Base-by-base conservation (phyloP, 2,888 invertebrate genomes). In the Drosophila cognata region DNA sequence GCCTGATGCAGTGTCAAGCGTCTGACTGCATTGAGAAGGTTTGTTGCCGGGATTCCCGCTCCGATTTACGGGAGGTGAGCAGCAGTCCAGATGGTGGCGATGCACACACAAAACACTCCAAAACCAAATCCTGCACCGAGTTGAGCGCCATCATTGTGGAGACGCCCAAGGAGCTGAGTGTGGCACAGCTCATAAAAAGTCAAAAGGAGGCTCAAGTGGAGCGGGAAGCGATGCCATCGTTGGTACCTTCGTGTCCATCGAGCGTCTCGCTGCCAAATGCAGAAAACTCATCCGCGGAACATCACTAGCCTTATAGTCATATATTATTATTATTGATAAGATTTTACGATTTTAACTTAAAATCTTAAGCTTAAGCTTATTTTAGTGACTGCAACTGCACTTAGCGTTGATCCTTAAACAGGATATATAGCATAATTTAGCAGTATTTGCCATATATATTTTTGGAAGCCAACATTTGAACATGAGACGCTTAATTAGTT, bases 1-100 rank as follows among this genome's bases (percentile, higher is more conserved):
- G 92, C 46, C 81, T 92, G 29, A 89, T 92, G 71, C 91, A 92
- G 64, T 92, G 92, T 43, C 88, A 85, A 58, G 83, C 90, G 1
- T 81, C 80, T 4, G 92, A 92, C 35, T 92, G 92, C 72, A 73
- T 89, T 31, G 92, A 92, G 38, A 92, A 92, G 65, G 91, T 92
- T n/a, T 92, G 92, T 56, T 92, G 92, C 58, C 88, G 85, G 7
- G 92, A 92, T 35, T 92, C 92, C 0, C 88, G 89, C 31, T 79
- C 84, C 2, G 91, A 92, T 79, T 59, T 92, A 13, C 85, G 89
- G 28, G 91, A 91, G 60, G 65, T 91, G 1, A 88, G 81, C 70
- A 79, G 79, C 0, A 75, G 74, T 71, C 81, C 88, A 5, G 71
- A 77, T 35, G 79, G 76, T 21, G 43, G 58, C 43, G 51, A 50